Conservation (phyloP, 2,888 invertebrate genomes). For the Mactromeris polynyma region DNA sequence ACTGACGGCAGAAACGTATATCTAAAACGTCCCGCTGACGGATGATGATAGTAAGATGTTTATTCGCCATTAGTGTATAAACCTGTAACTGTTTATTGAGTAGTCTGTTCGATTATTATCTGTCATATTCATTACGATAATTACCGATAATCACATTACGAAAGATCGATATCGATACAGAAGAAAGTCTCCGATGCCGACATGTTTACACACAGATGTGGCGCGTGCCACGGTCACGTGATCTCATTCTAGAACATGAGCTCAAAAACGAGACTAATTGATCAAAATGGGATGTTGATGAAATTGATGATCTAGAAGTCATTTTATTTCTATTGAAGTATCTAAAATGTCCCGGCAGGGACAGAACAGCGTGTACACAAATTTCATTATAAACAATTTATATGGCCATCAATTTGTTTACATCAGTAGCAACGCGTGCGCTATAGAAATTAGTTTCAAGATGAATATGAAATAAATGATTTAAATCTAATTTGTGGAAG, state of each 20-base stretch:
- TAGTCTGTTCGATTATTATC: conserved; percentile 54
- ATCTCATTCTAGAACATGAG: conserved; percentile 41
- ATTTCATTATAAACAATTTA: conserved; percentile 37
- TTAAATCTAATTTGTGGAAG: conserved; percentile 7
- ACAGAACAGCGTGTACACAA: conserved; percentile 22
- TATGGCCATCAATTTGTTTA: conserved; percentile 42
- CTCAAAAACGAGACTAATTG: conserved; percentile 25
- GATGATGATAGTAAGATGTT: neutral
- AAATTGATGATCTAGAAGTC: conserved; percentile 29
- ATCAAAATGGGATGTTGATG: conserved; percentile 32
- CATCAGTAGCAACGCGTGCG: conserved; percentile 18
- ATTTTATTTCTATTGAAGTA: conserved; percentile 16
- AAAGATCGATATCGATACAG: conserved; percentile 38
- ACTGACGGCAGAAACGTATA: neutral
- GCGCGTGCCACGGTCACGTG: conserved; percentile 70
- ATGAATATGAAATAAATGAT: conserved; percentile 36
- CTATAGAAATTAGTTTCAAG: neutral
- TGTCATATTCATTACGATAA: conserved; percentile 59
- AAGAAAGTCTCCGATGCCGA: conserved; percentile 51
- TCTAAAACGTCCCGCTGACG: neutral
- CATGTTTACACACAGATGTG: conserved; percentile 66
- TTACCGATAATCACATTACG: conserved; percentile 49
- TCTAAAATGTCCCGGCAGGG: neutral
- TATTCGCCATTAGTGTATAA: conserved; percentile 24
- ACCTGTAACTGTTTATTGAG: conserved; percentile 35